Evolutionary conservation across 1,140 invertebrate species (phyloP), one percentile per base, ranked within the genome.

Genomic region (Ceratina japonica): DNA sequence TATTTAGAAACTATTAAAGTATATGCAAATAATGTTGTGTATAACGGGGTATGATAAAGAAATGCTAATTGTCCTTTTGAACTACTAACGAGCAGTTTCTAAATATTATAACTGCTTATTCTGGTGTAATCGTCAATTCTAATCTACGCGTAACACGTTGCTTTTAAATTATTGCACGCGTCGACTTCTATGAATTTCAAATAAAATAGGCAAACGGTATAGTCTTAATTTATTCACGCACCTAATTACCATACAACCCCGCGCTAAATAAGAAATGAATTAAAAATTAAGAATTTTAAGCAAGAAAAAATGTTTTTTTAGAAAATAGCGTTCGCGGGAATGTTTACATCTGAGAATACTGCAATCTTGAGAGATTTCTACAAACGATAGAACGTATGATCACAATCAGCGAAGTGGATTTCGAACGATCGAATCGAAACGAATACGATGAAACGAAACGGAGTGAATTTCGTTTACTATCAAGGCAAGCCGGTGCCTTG

Each of bases 371-470:
- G 5, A 44, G 37, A 44, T 44, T 44, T 44, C 37, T 10, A 10
- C 37, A 10, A 44, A 2, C 37, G 37, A 44, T 44, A 44, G 10
- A 44, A 44, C 37, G 37, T 44, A 44, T 44, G 37, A 44, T 44
- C 37, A 44, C 37, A 59, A n/a, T 59, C 56, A 20, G 49, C 22
- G 37, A 15, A 24, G 20, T 51, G 24, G 27, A 44, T 44, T 44
- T 22, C 16, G 52, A 20, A 49, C 24, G 27, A 61, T 2, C 1
- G 54, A 37, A 54, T 8, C 37, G 37, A 49, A 22, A 16, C 3
- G 54, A 49, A 54, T 72, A n/a, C 79, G 69, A 75, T 70, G 64
- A 52, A 52, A 65, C 44, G 64, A 78, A 75, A 58, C 68, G 65
- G 58, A 49, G 52, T 52, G 68, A 80, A 75, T 80, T 71, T 72